Conservation (phyloP, 1,140 invertebrate species). For the Macrostomum lignano region DNA sequence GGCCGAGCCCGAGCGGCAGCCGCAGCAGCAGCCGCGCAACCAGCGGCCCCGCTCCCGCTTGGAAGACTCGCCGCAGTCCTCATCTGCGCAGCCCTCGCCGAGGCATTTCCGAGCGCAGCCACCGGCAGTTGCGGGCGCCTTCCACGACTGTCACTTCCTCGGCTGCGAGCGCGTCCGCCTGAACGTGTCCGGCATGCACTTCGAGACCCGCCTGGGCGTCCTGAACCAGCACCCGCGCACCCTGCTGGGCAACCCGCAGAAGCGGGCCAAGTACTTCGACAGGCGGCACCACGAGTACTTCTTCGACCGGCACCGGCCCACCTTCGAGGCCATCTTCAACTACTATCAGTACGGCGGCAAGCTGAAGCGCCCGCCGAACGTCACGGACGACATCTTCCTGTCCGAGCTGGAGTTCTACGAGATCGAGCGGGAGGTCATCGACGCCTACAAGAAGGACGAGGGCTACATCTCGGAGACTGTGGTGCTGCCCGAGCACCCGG, state of each 20-base stretch:
- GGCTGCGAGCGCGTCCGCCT: slow-evolving; percentile 63
- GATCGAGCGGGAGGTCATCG: slow-evolving; percentile 19
- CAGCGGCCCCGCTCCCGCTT: no score
- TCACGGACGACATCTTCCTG: slow-evolving; percentile 24
- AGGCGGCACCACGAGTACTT: slow-evolving; percentile 46
- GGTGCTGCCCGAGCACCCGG: slow-evolving; percentile 14
- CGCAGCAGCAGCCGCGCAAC: no score
- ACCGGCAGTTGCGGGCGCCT: no score
- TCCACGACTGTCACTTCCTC: no score
- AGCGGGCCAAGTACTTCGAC: slow-evolving; percentile 78
- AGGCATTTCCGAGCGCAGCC: no score
- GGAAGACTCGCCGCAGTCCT: no score
- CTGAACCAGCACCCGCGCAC: slow-evolving; percentile 94
- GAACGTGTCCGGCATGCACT: slow-evolving; percentile 86
- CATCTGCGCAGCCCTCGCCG: no score
- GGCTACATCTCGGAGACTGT: slow-evolving; percentile 18
- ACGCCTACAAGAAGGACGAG: slow-evolving; percentile 20
- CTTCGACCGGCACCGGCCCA: slow-evolving; percentile 26
- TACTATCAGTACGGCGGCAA: slow-evolving; percentile 24
- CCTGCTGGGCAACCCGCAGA: slow-evolving; percentile 65
- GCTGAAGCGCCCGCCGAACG: slow-evolving; percentile 16
- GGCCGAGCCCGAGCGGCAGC: no score
- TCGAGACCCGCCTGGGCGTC: slow-evolving; percentile 82
- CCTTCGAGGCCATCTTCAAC: slow-evolving; percentile 26
- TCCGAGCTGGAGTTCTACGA: slow-evolving; percentile 23